These are phyloP conservation scores for Danaus plexippus DNA, from an alignment of 1,140 invertebrate genomes.

Conservation along the genomic window DNA sequence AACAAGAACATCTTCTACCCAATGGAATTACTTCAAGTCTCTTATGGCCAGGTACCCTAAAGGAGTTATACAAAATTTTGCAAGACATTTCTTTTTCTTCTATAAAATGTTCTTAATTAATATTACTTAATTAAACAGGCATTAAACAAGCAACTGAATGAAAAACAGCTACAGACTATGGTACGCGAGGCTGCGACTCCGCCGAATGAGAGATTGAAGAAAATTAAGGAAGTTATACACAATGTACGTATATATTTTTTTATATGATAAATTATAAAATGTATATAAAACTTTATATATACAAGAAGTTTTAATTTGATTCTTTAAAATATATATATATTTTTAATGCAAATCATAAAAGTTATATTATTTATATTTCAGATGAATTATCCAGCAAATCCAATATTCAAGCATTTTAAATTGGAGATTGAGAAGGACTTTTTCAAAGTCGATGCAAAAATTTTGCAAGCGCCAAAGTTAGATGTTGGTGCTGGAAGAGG, in stretches of 20 bases:
- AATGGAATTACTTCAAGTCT: slow-evolving; percentile 75
- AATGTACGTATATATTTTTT: slow-evolving; percentile 30
- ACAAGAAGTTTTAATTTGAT: too few species aligned
- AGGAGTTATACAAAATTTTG: slow-evolving; percentile 10
- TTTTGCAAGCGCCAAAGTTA: slow-evolving; percentile 42
- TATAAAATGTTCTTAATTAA: not conserved
- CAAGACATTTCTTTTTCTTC: not conserved
- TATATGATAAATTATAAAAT: not conserved
- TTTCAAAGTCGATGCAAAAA: slow-evolving; percentile 41
- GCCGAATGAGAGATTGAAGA: slow-evolving; percentile 73
- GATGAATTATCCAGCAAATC: slow-evolving; percentile 55
- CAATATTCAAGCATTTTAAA: slow-evolving; percentile 47
- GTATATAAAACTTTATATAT: not conserved
- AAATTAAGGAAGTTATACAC: slow-evolving; percentile 74
- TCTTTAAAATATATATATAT: too few species aligned
- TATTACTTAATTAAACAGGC: slow-evolving; percentile 26
- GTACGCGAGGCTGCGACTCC: slow-evolving; percentile 76
- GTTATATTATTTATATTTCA: slow-evolving; percentile 22
- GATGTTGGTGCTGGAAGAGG: slow-evolving; percentile 28
- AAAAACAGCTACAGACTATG: slow-evolving; percentile 76
- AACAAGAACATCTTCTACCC: slow-evolving; percentile 73
- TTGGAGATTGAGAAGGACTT: slow-evolving; percentile 49
- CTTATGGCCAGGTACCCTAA: slow-evolving; percentile 71
- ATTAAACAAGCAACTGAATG: slow-evolving; percentile 59
- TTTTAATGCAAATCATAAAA: too few species aligned